Base-by-base conservation (phyloP, 2,113 vertebrate genomes). In the Microcebus griseorufus region DNA sequence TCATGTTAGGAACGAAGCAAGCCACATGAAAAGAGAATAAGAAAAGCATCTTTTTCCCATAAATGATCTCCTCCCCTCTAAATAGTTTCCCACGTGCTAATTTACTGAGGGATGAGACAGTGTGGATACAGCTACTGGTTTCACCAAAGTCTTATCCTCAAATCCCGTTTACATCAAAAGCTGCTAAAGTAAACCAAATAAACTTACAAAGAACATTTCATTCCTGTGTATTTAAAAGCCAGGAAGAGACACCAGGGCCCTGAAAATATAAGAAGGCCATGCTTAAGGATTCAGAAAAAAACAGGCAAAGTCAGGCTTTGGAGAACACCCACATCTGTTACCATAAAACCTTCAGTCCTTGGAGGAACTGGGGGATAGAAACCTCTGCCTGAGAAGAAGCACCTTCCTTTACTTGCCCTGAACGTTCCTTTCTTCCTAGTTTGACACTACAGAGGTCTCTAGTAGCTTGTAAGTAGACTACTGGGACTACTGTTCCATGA, bases 131-230 rank as follows among this genome's bases (percentile, higher is more conserved):
- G 67, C 29, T 32, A 84, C 69, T 83, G 86, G 75, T 73, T 34
- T 83, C 75, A 55, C n/a, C 58, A 3, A 53, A 42, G 51, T 79
- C 20, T 93, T 48, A 83, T 67, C 32, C 58, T 94, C 80, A 88
- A 25, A 69, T 42, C 60, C 60, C 83, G 91, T 86, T 93, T 88
- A 93, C 73, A 75, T 76, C 34, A 65, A 85, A 90, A 86, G 64
- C 72, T 76, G 45, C 72, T 92, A 75, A 93, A 93, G 53, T 88
- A 97, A 97, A 85, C 73, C n/a, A 92, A 85, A 76, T 37, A 75
- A 79, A 93, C 73, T 95, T 89, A 55, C 93, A 88, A 90, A 95
- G 97, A 87, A 95, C 82, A 91, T 87, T 95, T 94, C 16, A 80
- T 73, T 85, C 48, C 64, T 7, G 3, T 25, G 70, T 45, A 45